phyloP scores from a whole-genome alignment of 2,797 vertebrate genomes.

The Lepilemur septentrionalis region DNA sequence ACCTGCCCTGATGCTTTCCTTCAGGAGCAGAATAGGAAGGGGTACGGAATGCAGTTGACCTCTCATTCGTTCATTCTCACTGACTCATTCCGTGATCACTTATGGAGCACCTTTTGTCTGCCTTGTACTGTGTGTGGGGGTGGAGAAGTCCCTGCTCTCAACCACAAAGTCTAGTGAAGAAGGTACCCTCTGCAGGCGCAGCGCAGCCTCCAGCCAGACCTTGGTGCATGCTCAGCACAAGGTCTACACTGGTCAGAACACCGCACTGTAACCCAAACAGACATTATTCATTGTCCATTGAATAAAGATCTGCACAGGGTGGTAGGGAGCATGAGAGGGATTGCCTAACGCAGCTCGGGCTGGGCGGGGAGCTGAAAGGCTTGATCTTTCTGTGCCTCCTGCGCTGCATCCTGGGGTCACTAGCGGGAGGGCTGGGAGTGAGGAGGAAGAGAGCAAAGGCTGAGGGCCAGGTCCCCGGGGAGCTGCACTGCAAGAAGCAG shows the following conservation, averaged over 20 bases:
- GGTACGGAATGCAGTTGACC: not conserved
- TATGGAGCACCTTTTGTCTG: not conserved
- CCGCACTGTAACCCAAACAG: not conserved
- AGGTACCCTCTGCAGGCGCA: not conserved
- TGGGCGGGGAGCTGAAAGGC: too few species aligned
- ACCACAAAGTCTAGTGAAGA: not conserved
- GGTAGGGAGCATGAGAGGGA: too few species aligned
- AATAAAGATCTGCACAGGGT: not conserved
- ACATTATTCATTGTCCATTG: not conserved
- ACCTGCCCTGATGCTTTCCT: not conserved
- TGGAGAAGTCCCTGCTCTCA: not conserved
- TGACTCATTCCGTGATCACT: rapidly evolving
- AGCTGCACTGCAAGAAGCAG: too few species aligned
- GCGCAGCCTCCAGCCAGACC: not conserved
- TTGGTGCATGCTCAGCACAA: rapidly evolving
- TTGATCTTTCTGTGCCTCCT: too few species aligned
- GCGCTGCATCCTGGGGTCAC: not conserved
- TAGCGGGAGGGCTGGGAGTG: not conserved
- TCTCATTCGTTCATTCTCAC: not conserved
- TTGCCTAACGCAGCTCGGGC: not conserved
- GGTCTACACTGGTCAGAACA: not conserved
- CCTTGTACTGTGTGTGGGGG: not conserved
- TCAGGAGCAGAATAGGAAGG: not conserved
- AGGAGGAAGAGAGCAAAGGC: not conserved
- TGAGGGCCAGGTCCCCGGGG: rapidly evolving